Base-by-base conservation (phyloP, 2,888 invertebrate genomes). In the Euzophera pinguis region DNA sequence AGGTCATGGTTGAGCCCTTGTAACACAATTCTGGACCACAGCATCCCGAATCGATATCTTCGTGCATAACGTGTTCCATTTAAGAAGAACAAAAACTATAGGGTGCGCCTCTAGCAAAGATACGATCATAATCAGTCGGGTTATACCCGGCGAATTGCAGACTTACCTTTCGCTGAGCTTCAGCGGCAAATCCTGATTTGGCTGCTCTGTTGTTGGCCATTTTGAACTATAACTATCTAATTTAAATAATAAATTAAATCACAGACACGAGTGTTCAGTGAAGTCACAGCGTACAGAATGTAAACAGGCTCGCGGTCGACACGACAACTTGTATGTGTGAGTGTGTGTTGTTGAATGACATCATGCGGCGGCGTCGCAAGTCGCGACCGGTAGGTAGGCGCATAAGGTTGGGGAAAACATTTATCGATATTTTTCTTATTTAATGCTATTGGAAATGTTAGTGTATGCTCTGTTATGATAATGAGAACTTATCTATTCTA, bases 141-240 rank as follows among this genome's bases (percentile, higher is more conserved):
- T 71, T 61, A 65, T 65, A 52, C 57, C 62, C 62, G 64, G 65
- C 63, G 56, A 56, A 65, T 60, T 56, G 39, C 58, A 52, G 49
- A 65, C 93, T 93, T 87, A 98, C 98, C 94, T 98, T 98, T 81
- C 96, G 93, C 89, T 98, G 98, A 51, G 98, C 97, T 85, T 98
- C 98, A 55, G 98, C 97, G 69, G 98, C 98, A 91, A 98, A 97
- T 93, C 98, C 98, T 75, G 96, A 96, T 86, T 97, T 97, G 56
- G 96, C 91, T 68, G 97, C 97, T 82, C 97, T 91, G 91, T 95
- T 94, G 84, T 91, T 93, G 68, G 96, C 95, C 96, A 96, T 96
- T 67, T 61, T 80, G 67, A 65, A 75, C 75, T 70, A 67, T 56
- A 73, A 75, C 71, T 78, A 77, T 69, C 56, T 74, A 68, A 62